phyloP scores from a whole-genome alignment of 2,113 vertebrate species.

The Saguinus imperator region DNA sequence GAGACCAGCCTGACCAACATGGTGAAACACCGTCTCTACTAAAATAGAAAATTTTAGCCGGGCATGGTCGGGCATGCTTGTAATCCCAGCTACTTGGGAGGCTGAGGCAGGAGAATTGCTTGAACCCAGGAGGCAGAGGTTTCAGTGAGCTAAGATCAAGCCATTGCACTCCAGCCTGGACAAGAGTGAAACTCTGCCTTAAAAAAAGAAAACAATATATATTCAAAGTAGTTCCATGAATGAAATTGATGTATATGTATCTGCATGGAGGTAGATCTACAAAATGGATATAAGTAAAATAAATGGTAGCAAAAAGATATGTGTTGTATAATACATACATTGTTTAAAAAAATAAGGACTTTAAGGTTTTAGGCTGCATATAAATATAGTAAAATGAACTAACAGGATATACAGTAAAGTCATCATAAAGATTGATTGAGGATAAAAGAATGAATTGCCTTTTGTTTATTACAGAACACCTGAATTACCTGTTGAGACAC shows the following conservation, averaged over 20 bases:
- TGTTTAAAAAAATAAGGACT: background rate
- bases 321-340: background rate
- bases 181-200: no score
- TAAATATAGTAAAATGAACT: background rate
- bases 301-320: background rate
- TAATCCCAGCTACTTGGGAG: no score
- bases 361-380: background rate
- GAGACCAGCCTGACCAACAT: no score
- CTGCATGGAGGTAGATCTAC: background rate
- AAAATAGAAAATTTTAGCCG: no score
- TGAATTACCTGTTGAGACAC: background rate
- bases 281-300: background rate
- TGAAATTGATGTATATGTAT: background rate
- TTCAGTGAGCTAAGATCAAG: no score
- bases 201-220: background rate
- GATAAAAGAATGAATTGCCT: background rate
- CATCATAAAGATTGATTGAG: background rate
- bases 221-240: background rate
- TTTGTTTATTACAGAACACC: background rate
- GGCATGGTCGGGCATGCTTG: no score
- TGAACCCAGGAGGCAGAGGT: no score
- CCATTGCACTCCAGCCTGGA: no score
- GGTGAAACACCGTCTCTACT: no score
- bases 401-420: background rate
- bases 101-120: no score